A percentile compares a stretch with the other conserved stretches of the same genome.
Evolutionary conservation across 2,797 vertebrate species (phyloP).

Genomic region (Diglossa cyanea): DNA sequence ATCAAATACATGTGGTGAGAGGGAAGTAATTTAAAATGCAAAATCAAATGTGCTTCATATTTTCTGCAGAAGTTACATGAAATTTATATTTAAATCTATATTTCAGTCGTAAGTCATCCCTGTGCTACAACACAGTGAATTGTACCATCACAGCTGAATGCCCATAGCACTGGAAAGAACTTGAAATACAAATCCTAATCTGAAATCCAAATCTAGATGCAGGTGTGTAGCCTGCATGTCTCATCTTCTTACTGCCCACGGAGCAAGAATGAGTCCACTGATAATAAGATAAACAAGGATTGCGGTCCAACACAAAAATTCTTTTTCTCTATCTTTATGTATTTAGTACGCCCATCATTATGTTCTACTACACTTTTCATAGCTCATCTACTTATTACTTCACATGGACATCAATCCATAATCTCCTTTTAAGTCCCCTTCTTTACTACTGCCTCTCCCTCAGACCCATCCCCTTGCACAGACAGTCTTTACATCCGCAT

Average conservation of each 20-base stretch:
- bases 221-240: background rate
- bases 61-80: background rate
- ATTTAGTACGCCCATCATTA: background rate
- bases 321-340: background rate
- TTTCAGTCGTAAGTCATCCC: background rate
- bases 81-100: background rate
- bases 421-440: background rate
- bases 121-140: background rate
- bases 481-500: background rate
- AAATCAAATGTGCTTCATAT: background rate
- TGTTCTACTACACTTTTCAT: background rate
- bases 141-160: background rate
- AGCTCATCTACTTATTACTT: background rate
- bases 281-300: background rate
- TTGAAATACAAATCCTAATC: background rate
- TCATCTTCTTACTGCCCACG: background rate
- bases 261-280: background rate
- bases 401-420: background rate
- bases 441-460: background rate
- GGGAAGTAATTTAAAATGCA: background rate
- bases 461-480: background rate
- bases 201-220: background rate
- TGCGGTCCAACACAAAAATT: background rate
- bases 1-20: background rate
- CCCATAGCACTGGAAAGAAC: background rate